Evolutionary conservation across 2,888 invertebrate species (phyloP), one percentile per base, ranked within the genome.

Genomic region (Ctenicera cuprea): DNA sequence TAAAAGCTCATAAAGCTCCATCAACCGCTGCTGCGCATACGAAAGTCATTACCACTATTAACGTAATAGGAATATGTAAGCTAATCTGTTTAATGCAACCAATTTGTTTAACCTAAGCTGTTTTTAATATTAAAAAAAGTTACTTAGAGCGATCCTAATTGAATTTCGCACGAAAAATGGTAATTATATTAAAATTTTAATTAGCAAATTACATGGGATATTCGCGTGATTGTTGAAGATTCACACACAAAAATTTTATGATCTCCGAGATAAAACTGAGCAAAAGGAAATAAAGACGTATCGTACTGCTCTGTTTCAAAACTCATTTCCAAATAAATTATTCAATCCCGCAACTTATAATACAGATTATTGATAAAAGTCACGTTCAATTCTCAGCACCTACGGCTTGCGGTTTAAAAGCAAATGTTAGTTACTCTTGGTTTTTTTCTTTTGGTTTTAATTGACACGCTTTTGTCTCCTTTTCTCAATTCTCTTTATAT

Each of bases 21-120:
- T 59, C 37, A 57, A 30, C 30, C 30, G 54, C 8, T 52, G n/a
- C 45, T 22, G 37, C 57, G 37, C 12, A 62, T 62, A 26, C 26
- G 52, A 62, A 62, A 70, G 41, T 70, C 64, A 65, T 71, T 43
- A 54, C 38, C 48, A 48, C 20, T 68, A 68, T 48, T 45, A 66
- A 37, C 43, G 9, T 48, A 48, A 64, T 48, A 48, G 63, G 12
- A 30, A 64, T 45, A 64, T 18, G 16, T 18, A 22, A 48, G 20
- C 54, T 54, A 66, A 66, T 54, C 30, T 57, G 18, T 14, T 22
- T 66, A 66, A 66, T 66, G 66, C 18, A 22, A 48, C 64, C 33
- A 64, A 48, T 33, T 64, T 64, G 41, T n/a, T 48, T 20, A 8
- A 30, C 50, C 1, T 16, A 45, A 64, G 3, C 20, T 54, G 48